These are phyloP conservation scores for Diacarnus erythraeanus DNA, from an alignment of 37 sponge, comb jelly and placozoan species.

Conservation along the genomic window DNA sequence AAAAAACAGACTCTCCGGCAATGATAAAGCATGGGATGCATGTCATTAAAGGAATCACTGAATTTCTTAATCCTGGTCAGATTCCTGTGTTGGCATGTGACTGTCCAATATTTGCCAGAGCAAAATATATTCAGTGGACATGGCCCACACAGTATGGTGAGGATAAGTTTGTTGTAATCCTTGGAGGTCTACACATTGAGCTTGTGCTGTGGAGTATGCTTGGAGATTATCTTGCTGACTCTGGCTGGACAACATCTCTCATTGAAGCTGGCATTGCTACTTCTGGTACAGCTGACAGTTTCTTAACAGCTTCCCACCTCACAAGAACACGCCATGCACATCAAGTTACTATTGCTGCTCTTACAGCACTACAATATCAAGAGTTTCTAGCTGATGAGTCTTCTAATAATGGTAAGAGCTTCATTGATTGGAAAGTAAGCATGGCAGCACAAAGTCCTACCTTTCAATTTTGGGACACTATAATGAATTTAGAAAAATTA, in stretches of 20 bases:
- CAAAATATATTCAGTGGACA: background rate
- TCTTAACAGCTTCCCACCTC: background rate
- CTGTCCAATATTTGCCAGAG: background rate
- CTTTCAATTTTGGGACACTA: background rate
- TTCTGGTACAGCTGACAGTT: background rate
- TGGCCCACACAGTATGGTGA: background rate
- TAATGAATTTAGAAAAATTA: background rate
- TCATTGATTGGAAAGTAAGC: background rate
- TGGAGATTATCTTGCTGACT: background rate
- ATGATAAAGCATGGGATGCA: conserved; percentile 8
- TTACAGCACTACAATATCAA: background rate
- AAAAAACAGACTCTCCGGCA: background rate
- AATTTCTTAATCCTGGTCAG: background rate
- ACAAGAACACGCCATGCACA: background rate
- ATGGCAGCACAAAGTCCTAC: background rate
- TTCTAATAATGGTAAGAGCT: background rate
- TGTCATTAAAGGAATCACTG: background rate
- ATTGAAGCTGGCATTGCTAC: background rate
- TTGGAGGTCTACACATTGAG: background rate
- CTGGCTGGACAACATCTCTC: background rate
- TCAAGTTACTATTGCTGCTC: background rate
- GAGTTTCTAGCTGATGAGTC: background rate
- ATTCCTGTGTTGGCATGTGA: conserved; percentile 3
- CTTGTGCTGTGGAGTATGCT: background rate
- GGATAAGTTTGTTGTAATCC: background rate